Conservation (phyloP, 1,140 invertebrate species). For the Cydia splendana region DNA sequence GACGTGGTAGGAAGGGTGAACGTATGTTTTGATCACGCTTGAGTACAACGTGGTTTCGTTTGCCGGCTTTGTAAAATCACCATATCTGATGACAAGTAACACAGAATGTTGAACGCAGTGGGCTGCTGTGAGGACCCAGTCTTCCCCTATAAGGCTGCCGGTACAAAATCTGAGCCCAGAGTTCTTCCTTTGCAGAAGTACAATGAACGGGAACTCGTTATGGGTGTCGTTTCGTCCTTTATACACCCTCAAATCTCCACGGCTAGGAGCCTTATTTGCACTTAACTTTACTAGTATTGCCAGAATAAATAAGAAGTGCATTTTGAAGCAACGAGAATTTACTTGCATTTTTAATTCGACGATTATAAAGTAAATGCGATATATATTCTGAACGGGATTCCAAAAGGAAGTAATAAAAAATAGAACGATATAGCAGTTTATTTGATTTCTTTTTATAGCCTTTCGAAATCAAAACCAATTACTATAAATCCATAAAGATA, state of each 20-base stretch:
- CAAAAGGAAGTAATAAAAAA: not conserved
- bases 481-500: no score
- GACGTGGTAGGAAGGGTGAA: not conserved
- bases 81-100: not conserved
- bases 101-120: not conserved
- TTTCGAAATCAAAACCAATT: not conserved
- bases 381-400: not conserved
- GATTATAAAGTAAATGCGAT: no score
- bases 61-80: not conserved
- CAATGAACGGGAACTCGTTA: no score
- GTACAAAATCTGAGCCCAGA: not conserved
- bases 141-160: not conserved
- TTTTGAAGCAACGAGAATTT: no score
- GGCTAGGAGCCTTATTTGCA: no score
- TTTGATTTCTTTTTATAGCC: not conserved
- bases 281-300: no score
- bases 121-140: not conserved
- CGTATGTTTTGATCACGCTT: not conserved
- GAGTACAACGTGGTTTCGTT: not conserved
- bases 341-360: no score
- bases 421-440: not conserved
- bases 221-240: no score
- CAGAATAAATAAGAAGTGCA: no score
- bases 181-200: no score
- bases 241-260: no score